phyloP scores from a whole-genome alignment of 2,888 invertebrate genomes.

The Sphaerophoria taeniata region DNA sequence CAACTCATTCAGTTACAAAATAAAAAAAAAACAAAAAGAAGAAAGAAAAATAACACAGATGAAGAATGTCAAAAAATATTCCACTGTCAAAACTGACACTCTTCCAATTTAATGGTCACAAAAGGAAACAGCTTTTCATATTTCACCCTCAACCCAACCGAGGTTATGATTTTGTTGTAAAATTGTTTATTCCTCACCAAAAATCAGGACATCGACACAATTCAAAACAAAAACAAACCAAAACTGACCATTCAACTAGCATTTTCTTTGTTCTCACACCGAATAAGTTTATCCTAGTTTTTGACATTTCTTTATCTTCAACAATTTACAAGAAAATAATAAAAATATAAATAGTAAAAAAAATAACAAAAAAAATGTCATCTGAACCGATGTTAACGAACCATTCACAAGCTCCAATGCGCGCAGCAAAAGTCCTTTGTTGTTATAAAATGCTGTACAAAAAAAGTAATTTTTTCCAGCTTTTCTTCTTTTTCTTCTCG shows the following conservation, averaged over 20 bases:
- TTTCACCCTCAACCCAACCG: no score
- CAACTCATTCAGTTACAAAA: no score
- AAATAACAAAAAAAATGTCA: slow-evolving; percentile 54
- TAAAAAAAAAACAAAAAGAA: no score
- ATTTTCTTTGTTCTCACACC: slow-evolving; percentile 42
- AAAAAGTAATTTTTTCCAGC: not conserved
- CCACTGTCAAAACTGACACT: no score
- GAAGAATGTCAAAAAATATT: no score
- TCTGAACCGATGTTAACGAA: slow-evolving; percentile 74
- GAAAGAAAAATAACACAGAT: no score
- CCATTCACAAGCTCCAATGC: slow-evolving; percentile 72
- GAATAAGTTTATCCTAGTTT: slow-evolving; percentile 71
- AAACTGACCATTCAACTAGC: slow-evolving; percentile 71
- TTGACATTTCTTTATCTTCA: slow-evolving; percentile 43
- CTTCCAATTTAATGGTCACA: no score
- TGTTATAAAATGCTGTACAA: slow-evolving; percentile 38
- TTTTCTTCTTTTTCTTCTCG: slow-evolving; percentile 7
- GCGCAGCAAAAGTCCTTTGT: slow-evolving; percentile 69
- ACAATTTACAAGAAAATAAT: slow-evolving; percentile 40
- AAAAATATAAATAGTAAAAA: slow-evolving; percentile 11
- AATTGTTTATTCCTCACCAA: not conserved
- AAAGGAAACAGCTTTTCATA: no score
- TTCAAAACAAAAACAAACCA: slow-evolving; percentile 25
- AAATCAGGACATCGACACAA: slow-evolving; percentile 69
- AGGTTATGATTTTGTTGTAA: slow-evolving; percentile 3